phyloP scores from a whole-genome alignment of 1,140 invertebrate species.

The Ptiloglossa arizonensis region DNA sequence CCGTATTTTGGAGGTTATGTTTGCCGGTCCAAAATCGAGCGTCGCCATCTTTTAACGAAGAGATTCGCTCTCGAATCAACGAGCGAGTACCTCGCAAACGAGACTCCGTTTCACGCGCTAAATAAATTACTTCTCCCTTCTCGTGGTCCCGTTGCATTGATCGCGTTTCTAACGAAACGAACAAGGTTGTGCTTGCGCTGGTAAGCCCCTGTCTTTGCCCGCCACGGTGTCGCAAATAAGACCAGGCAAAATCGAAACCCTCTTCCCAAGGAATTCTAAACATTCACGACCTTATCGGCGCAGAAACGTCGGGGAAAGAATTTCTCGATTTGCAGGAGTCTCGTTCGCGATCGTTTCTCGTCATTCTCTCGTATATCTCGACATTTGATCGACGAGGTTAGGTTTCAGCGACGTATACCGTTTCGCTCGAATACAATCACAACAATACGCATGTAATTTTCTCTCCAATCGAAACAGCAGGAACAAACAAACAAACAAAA shows the following conservation, averaged over 20 bases:
- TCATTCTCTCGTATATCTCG: not conserved
- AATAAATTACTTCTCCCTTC: constrained; percentile 22
- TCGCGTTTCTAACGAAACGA: constrained; percentile 9
- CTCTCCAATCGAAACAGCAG: no score
- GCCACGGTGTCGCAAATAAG: constrained; percentile 11
- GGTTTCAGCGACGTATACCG: constrained; percentile 11
- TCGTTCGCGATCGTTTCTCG: not conserved
- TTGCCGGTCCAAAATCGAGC: not conserved
- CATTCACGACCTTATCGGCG: not conserved
- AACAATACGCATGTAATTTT: no score
- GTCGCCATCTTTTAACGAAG: no score
- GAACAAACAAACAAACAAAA: not conserved
- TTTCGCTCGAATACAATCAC: not conserved
- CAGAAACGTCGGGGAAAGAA: not conserved
- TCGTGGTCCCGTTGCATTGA: constrained; percentile 37
- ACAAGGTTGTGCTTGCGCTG: not conserved
- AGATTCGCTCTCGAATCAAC: no score
- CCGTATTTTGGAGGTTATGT: no score
- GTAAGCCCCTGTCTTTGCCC: no score
- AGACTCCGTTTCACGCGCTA: not conserved
- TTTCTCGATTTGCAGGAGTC: not conserved
- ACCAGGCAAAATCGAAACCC: not conserved
- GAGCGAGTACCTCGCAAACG: not conserved
- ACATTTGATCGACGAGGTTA: not conserved
- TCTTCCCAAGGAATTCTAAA: not conserved